Conservation (phyloP, 2,888 invertebrate genomes). For the Therioaphis trifolii region DNA sequence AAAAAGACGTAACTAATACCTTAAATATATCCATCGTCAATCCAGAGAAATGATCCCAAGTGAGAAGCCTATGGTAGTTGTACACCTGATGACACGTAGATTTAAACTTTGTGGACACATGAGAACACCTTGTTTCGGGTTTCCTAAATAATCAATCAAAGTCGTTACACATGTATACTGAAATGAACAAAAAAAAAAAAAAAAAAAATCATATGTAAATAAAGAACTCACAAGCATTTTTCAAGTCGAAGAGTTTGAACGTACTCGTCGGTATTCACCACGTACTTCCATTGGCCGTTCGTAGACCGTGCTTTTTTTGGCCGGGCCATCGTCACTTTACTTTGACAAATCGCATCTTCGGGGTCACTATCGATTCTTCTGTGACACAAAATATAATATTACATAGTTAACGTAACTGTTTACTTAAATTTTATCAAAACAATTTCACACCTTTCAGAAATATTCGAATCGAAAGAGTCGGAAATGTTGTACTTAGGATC, state of each 20-base stretch:
- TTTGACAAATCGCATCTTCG: slow-evolving; percentile 75
- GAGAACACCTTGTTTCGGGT: slow-evolving; percentile 81
- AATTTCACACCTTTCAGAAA: slow-evolving; percentile 41
- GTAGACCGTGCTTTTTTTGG: slow-evolving; percentile 85
- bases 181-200: background rate
- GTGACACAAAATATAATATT: background rate
- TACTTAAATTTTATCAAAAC: background rate
- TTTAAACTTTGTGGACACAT: slow-evolving; percentile 81
- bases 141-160: slow-evolving; percentile 71
- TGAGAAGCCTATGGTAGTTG: slow-evolving; percentile 83
- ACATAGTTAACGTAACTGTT: too few relatives aligned
- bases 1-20: slow-evolving; percentile 69
- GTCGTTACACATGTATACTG: background rate
- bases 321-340: slow-evolving; percentile 81
- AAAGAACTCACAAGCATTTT: slow-evolving; percentile 78
- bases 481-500: slow-evolving; percentile 56
- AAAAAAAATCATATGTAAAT: background rate
- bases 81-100: slow-evolving; percentile 86
- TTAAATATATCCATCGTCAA: slow-evolving; percentile 87
- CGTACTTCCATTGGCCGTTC: slow-evolving; percentile 85
- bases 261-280: slow-evolving; percentile 86
- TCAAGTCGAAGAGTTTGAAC: slow-evolving; percentile 85
- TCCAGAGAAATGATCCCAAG: slow-evolving; percentile 84
- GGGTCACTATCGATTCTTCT: slow-evolving; percentile 76
- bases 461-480: slow-evolving; percentile 39